Percentiles rank a stretch among this genome's conserved stretches.
phyloP scores from a whole-genome alignment of 2,888 invertebrate species.

The Drosophila subsilvestris region DNA sequence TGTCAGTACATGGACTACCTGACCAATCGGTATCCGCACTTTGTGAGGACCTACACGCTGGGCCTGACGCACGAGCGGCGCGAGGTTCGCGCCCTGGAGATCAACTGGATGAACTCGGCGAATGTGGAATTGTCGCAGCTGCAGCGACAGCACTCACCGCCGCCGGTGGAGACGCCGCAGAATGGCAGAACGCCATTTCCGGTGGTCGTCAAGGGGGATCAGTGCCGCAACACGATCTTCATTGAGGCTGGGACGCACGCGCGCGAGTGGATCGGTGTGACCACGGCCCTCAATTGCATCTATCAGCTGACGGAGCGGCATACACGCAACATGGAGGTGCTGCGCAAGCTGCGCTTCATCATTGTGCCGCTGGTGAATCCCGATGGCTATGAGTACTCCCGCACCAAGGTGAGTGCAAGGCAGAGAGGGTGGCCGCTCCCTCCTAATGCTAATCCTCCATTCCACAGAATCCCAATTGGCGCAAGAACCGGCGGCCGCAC shows the following conservation, averaged over 20 bases:
- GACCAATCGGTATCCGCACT: constrained; percentile 68
- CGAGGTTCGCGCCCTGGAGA: constrained; percentile 78
- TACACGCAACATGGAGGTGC: constrained; percentile 83
- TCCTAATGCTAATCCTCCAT: not conserved
- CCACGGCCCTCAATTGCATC: constrained; percentile 86
- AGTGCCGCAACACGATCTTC: constrained; percentile 76
- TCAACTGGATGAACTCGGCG: constrained; percentile 78
- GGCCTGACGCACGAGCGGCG: constrained; percentile 81
- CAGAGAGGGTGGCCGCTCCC: not conserved
- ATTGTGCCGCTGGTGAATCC: constrained; percentile 89
- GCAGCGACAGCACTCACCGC: constrained; percentile 44
- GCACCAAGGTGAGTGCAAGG: constrained; percentile 82
- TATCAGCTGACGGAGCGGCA: constrained; percentile 86
- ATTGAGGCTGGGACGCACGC: constrained; percentile 86
- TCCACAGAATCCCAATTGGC: constrained; percentile 86
- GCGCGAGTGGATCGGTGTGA: constrained; percentile 88
- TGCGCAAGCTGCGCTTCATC: constrained; percentile 88
- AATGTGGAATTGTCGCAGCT: constrained; percentile 57
- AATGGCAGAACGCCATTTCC: constrained; percentile 19
- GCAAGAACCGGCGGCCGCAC: constrained; percentile 85
- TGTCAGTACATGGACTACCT: constrained; percentile 82
- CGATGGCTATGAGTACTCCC: constrained; percentile 89
- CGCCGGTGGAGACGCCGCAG: constrained; percentile 16
- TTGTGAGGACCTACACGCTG: constrained; percentile 78
- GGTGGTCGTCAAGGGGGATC: constrained; percentile 41